phyloP scores from a whole-genome alignment of 2,888 invertebrate species.

The Trissolcus japonicus region DNA sequence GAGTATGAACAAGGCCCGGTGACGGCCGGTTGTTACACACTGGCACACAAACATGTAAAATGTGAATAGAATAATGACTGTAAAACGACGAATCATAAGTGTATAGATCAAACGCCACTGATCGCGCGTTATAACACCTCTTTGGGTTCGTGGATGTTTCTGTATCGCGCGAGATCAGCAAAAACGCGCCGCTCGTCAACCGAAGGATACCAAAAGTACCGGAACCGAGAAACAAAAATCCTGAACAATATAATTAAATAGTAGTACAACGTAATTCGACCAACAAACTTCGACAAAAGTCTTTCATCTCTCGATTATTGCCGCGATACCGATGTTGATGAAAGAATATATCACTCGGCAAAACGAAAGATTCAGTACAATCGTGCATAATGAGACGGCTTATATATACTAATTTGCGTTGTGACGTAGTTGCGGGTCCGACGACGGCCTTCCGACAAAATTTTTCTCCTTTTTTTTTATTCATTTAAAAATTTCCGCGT shows the following conservation, averaged over 20 bases:
- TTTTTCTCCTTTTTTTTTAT: constrained; percentile 45
- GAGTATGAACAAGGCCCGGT: constrained; percentile 67
- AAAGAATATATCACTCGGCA: constrained; percentile 51
- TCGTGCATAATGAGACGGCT: constrained; percentile 64
- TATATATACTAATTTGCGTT: constrained; percentile 63
- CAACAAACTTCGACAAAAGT: constrained; percentile 52
- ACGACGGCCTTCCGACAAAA: constrained; percentile 62
- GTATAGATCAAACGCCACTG: constrained; percentile 57
- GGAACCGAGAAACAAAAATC: constrained; percentile 34
- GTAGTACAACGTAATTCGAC: constrained; percentile 45
- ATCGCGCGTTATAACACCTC: constrained; percentile 42
- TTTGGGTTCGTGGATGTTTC: constrained; percentile 8
- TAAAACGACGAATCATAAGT: constrained; percentile 59
- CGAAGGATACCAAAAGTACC: constrained; percentile 24
- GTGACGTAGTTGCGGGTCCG: constrained; percentile 65
- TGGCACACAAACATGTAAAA: constrained; percentile 70
- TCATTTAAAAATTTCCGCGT: constrained; percentile 60
- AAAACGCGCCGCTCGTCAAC: constrained; percentile 62
- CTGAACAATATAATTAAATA: constrained; percentile 34
- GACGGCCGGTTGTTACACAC: constrained; percentile 68
- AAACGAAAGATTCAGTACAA: constrained; percentile 62
- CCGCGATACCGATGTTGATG: constrained; percentile 50
- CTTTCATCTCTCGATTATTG: constrained; percentile 55
- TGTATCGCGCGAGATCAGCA: constrained; percentile 50
- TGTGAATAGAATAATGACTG: constrained; percentile 67